Evolutionary conservation across 2,113 vertebrate genomes (phyloP).

Genomic region (Trochalopteron elliotii): DNA sequence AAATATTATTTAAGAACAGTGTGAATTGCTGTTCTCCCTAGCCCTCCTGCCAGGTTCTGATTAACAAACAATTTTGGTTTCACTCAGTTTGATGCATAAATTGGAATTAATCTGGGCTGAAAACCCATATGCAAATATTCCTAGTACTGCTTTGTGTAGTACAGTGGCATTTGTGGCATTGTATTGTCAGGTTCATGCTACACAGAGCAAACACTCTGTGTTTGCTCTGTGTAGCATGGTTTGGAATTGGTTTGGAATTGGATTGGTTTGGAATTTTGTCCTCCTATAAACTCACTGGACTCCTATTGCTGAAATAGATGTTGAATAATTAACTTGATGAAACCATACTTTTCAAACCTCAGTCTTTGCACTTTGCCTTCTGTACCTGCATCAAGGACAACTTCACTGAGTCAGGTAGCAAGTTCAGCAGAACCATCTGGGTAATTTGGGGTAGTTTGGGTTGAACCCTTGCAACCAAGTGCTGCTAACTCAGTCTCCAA

Average conservation of each 20-base stretch:
- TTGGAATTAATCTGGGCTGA: not conserved
- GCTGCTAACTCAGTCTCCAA: not conserved
- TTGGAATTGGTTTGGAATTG: not conserved
- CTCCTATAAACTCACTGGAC: not conserved
- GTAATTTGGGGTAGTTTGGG: not conserved
- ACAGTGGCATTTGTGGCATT: not conserved
- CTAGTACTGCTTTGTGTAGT: not conserved
- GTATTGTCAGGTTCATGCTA: not conserved
- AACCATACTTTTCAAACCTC: not conserved
- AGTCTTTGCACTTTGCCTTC: not conserved
- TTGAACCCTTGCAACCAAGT: not conserved
- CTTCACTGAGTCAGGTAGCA: not conserved
- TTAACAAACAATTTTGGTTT: not conserved
- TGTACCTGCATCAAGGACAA: not conserved
- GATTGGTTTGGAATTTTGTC: not conserved
- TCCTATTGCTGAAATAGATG: not conserved
- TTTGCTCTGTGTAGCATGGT: no score
- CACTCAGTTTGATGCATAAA: not conserved
- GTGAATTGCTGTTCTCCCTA: not conserved
- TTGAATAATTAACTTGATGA: not conserved
- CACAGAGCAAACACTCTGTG: not conserved
- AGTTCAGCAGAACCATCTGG: not conserved
- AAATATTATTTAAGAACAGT: not conserved
- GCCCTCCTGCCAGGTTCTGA: not conserved
- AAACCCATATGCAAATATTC: not conserved